Base-by-base conservation (phyloP, 2,797 vertebrate species). In the Channallabes apus region DNA sequence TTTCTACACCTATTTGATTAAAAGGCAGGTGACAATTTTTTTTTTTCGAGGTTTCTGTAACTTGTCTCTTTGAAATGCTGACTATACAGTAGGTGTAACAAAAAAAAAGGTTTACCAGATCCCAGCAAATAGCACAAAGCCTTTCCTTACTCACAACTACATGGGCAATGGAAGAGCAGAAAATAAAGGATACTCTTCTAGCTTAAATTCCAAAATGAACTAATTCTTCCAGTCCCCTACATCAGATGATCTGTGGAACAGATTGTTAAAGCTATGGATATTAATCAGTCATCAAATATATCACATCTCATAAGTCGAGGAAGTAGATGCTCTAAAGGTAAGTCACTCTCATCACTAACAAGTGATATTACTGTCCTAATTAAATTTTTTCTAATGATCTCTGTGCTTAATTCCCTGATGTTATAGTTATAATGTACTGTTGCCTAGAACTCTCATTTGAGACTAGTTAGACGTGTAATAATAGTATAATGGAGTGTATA, bases 201-300 rank as follows among this genome's bases (percentile, higher is more conserved):
- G 54, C 54, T 58, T 54, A 35, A 35, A 17, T 79, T 79, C 59
- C 1, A 3, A 79, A 38, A 78, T 11, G 6, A 15, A 78, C 20
- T 77, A 29, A 59, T 77, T 77, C 22, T 4, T 41, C 62, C 24
- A n/a, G 58, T 41, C 41, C 59, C 62, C 77, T 41, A 62, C 15
- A 62, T 41, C 59, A 62, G 58, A n/a, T 64, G 15, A 65, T 41
- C 4, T 78, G 76, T 6, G 0, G 3, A 59, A 79, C 12, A 32
- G 54, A 77, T 6, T 59, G 75, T 35, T 22, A 6, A 59, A 59
- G 2, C 6, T 12, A 77, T 58, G 35, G 24, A 62, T 38, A 59
- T 78, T 61, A 77, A 58, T 35, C 18, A 41, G 61, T 79, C 76
- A 79, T 61, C 29, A 78, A 79, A 14, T 41, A 41, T 41, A 41